Conservation (phyloP, 2,888 invertebrate genomes). For the Podabrus alpinus region DNA sequence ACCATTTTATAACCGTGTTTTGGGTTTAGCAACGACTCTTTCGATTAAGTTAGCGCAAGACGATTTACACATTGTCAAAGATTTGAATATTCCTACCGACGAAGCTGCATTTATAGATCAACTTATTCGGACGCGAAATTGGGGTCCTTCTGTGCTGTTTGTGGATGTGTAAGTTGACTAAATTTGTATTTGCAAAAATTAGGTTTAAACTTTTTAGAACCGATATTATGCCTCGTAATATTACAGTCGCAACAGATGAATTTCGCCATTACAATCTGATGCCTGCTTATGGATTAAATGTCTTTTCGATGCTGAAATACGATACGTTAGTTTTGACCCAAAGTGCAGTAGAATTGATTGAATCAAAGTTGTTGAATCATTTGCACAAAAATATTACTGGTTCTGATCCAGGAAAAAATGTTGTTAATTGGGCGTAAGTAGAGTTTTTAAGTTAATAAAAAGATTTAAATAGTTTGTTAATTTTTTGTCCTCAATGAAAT, state of each 20-base stretch:
- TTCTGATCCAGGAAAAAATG: constrained; percentile 59
- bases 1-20: constrained; percentile 73
- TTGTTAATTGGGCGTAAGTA: constrained; percentile 39
- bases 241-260: constrained; percentile 77
- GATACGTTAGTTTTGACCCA: constrained; percentile 88
- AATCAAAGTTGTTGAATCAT: constrained; percentile 74
- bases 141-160: constrained; percentile 96
- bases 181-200: not conserved
- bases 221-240: constrained; percentile 87
- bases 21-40: constrained; percentile 81
- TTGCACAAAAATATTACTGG: constrained; percentile 64
- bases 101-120: constrained; percentile 79
- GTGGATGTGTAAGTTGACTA: constrained; percentile 78
- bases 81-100: constrained; percentile 82
- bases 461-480: not conserved
- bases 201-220: constrained; percentile 62
- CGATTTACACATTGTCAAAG: constrained; percentile 88
- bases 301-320: constrained; percentile 96
- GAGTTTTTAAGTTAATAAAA: constrained; percentile 4
- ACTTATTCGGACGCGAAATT: constrained; percentile 80
- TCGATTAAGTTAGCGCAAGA: constrained; percentile 94
- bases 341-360: constrained; percentile 81
- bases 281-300: constrained; percentile 95
- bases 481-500: not conserved
- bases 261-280: constrained; percentile 89